Base-by-base conservation (phyloP, 37 sponge, comb jelly and placozoan genomes). In the Agelas oroides region DNA sequence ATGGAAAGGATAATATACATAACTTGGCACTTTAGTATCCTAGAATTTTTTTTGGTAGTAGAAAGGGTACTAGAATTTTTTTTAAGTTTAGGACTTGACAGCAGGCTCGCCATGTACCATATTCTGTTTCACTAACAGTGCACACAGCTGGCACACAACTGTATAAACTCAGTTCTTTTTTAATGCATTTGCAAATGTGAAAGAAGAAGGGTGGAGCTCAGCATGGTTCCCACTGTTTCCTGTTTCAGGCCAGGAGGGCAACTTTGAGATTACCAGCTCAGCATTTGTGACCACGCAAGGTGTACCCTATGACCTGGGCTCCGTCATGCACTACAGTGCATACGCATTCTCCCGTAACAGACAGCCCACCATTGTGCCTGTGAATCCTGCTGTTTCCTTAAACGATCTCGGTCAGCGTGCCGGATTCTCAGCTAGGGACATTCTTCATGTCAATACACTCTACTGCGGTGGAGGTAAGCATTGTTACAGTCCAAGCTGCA, bases 201-300 rank as follows among this genome's bases (percentile, higher is more conserved):
- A n/a, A n/a, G n/a, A 89, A 94, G 62, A 89, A 94, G 70, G 88
- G 95, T 77, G 69, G 95, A 76, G 86, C 92, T 27, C 92, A 94
- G 82, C 81, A 92, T 54, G 91, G 2, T 67, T 8, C 69, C 25
- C 62, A 61, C 62, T 61, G n/a, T n/a, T n/a, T n/a, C n/a, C 62
- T 61, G 62, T 25, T 27, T 61, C 74, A 92, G 92, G 92, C 23
- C 13, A 71, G 21, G 89, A 84, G 60, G 0, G 15, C 12, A 88
- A 94, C 32, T 94, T 94, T 80, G 82, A 76, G 12, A 91, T 35
- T 17, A 74, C 88, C 15, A 57, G 52, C 36, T 17, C 77, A 13
- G 16, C 53, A 0, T 36, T 85, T 30, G 85, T 82, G 12, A 91
- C 82, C 15, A 94, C 92, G 16, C 85, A 94, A 37, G 79, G 83